phyloP scores from a whole-genome alignment of 1,140 invertebrate genomes.

The Conus betulinus region DNA sequence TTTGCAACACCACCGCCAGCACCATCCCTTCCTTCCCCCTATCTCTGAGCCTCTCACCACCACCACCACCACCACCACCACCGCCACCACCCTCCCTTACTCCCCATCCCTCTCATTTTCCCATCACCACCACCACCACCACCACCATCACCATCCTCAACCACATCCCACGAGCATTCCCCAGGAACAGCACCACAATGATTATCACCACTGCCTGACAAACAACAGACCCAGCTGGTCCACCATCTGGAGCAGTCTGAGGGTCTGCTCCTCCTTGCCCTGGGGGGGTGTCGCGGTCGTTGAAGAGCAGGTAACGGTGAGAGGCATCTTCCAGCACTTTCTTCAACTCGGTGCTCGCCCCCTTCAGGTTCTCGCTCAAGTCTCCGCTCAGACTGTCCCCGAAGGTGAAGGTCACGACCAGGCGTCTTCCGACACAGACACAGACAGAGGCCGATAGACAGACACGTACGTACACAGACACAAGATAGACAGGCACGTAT shows the following conservation, averaged over 20 bases:
- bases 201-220: too few relatives aligned
- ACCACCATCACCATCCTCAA: background rate
- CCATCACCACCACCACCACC: background rate
- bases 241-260: background rate
- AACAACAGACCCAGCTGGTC: background rate
- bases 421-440: background rate
- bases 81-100: background rate
- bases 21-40: too few relatives aligned
- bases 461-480: too few relatives aligned
- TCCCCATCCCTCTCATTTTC: background rate
- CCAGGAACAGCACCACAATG: too few relatives aligned
- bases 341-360: background rate
- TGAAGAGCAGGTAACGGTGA: slow-evolving; percentile 19
- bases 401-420: slow-evolving; percentile 29
- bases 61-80: background rate
- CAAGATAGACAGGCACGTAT: too few relatives aligned
- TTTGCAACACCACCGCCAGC: too few relatives aligned
- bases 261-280: background rate
- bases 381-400: slow-evolving; percentile 3
- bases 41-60: too few relatives aligned
- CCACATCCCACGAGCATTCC: background rate
- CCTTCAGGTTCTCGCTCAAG: background rate
- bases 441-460: too few relatives aligned
- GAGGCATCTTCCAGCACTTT: slow-evolving; percentile 3
- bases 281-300: background rate